A percentile compares a stretch with the other conserved stretches of the same genome.
Evolutionary conservation across 92 coral and sea anemone species (phyloP).

Genomic region (Epizoanthus scotinus): DNA sequence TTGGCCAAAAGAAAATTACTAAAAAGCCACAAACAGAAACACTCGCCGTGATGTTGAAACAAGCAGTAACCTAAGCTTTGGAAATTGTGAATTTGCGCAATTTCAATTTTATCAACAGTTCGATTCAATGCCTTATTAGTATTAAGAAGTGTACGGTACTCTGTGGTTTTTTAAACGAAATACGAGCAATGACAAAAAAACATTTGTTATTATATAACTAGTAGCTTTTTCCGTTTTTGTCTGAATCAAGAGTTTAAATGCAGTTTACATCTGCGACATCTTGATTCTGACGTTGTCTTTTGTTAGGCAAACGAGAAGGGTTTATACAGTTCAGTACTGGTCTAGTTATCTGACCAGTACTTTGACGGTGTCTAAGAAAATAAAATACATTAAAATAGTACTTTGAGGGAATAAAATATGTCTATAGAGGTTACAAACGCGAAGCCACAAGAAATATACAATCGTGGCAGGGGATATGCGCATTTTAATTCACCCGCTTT

Average conservation of each 20-base stretch:
- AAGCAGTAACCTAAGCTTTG: slow-evolving; percentile 12
- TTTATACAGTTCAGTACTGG: background rate
- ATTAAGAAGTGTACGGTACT: slow-evolving; percentile 8
- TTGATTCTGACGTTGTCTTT: slow-evolving; percentile 19
- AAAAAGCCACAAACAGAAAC: slow-evolving; percentile 1
- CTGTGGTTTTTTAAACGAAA: slow-evolving; percentile 25
- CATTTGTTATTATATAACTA: slow-evolving; percentile 2
- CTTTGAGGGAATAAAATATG: slow-evolving; percentile 7
- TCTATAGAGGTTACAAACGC: background rate
- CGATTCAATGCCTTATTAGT: slow-evolving; percentile 16
- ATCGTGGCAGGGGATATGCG: slow-evolving; percentile 20
- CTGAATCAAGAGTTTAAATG: background rate
- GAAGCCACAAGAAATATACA: background rate
- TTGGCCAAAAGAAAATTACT: slow-evolving; percentile 10
- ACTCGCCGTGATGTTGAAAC: slow-evolving; percentile 23
- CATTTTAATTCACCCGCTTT: background rate
- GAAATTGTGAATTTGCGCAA: slow-evolving; percentile 3
- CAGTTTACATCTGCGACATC: slow-evolving; percentile 1
- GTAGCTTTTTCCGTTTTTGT: slow-evolving; percentile 12
- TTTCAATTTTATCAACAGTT: slow-evolving; percentile 7
- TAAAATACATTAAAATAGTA: slow-evolving; percentile 10
- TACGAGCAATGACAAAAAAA: background rate
- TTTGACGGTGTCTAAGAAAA: slow-evolving; percentile 5
- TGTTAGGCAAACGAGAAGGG: background rate
- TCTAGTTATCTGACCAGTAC: background rate